These are phyloP conservation scores for Drosophila erecta DNA, from an alignment of 1,140 invertebrate species.

Conservation along the genomic window DNA sequence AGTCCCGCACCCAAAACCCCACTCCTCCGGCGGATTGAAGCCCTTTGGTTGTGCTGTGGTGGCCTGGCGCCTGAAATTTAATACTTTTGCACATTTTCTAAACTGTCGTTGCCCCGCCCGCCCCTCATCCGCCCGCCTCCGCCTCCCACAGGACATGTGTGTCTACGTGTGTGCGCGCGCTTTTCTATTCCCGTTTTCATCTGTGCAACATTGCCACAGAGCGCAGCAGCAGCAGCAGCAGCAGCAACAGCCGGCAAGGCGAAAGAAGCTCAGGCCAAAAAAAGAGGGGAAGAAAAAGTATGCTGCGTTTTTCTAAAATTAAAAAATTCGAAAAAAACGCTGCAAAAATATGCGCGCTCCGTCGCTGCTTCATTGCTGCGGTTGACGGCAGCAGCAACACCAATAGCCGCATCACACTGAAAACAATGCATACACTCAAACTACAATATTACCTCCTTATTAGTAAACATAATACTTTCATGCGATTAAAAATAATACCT, in stretches of 20 bases:
- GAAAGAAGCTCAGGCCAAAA: slow-evolving; percentile 15
- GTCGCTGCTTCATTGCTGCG: slow-evolving; percentile 56
- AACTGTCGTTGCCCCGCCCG: slow-evolving; percentile 45
- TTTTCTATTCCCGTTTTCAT: slow-evolving; percentile 57
- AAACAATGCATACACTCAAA: no score
- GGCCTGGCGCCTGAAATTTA: slow-evolving; percentile 53
- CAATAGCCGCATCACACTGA: slow-evolving; percentile 11
- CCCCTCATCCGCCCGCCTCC: not conserved
- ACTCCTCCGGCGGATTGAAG: slow-evolving; percentile 18
- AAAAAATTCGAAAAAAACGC: slow-evolving; percentile 37
- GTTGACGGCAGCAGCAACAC: slow-evolving; percentile 34
- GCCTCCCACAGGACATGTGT: slow-evolving; percentile 32
- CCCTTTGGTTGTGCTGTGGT: slow-evolving; percentile 38
- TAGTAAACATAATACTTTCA: no score
- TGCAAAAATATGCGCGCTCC: slow-evolving; percentile 52
- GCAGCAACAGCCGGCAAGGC: slow-evolving; percentile 27
- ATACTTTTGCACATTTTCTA: slow-evolving; percentile 61
- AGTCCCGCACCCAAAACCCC: not conserved
- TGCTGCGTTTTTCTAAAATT: slow-evolving; percentile 62
- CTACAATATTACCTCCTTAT: no score
- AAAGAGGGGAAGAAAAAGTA: slow-evolving; percentile 17
- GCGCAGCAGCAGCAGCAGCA: slow-evolving; percentile 27
- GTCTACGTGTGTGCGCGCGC: slow-evolving; percentile 25
- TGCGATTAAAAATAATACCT: no score
- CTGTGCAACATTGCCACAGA: slow-evolving; percentile 55